Conservation (phyloP, 2,113 vertebrate species). For the Heterocephalus glaber region DNA sequence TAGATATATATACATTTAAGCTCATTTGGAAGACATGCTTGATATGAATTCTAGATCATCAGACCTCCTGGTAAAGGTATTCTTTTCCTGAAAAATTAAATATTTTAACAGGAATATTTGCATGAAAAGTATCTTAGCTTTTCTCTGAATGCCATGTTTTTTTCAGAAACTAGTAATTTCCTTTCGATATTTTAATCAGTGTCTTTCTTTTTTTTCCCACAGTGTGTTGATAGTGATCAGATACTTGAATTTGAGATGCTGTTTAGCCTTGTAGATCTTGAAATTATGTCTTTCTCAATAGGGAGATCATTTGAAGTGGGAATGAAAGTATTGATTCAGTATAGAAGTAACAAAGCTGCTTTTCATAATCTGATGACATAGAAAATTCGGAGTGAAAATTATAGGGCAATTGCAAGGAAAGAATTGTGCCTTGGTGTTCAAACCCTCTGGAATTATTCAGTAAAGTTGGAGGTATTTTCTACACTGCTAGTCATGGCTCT, state of each 20-base stretch:
- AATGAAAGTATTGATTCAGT: constrained; percentile 48
- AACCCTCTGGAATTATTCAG: background rate
- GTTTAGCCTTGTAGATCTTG: background rate
- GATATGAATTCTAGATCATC: constrained; percentile 51
- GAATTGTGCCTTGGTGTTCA: background rate
- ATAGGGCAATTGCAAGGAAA: background rate
- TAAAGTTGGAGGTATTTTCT: background rate
- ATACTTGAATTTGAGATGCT: constrained; percentile 35
- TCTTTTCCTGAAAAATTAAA: constrained; percentile 65
- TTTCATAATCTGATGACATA: background rate
- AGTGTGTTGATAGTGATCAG: constrained; percentile 4
- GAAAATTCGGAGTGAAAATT: constrained; percentile 46
- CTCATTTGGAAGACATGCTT: background rate
- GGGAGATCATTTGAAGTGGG: constrained; percentile 35
- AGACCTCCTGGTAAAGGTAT: constrained; percentile 46
- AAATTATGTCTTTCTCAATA: constrained; percentile 51
- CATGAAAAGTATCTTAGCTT: constrained; percentile 66
- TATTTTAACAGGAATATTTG: constrained; percentile 63
- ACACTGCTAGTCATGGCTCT: background rate
- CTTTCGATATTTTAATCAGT: constrained; percentile 58
- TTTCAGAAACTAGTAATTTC: constrained; percentile 64
- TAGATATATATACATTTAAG: constrained; percentile 55
- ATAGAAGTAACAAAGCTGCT: background rate
- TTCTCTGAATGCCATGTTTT: constrained; percentile 55
- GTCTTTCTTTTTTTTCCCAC: constrained; percentile 57